Percentiles rank a stretch among this genome's conserved stretches.
Evolutionary conservation across 2,113 vertebrate species (phyloP).

Genomic region (Bos taurus): DNA sequence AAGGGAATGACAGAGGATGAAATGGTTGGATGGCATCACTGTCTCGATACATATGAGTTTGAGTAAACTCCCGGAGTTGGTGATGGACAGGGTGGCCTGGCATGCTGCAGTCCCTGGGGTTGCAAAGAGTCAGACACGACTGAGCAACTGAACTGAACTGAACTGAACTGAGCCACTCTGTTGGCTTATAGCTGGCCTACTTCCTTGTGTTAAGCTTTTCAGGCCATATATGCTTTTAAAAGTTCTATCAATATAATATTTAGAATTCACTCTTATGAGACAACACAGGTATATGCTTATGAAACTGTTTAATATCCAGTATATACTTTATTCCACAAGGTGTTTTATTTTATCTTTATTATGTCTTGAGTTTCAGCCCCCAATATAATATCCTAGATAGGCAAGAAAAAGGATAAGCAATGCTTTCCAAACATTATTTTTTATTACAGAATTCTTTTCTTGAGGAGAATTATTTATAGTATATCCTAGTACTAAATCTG

Average conservation of each 20-base stretch:
- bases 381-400: not conserved
- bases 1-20: not conserved
- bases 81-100: not conserved
- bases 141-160: not conserved
- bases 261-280: not conserved
- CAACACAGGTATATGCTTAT: not conserved
- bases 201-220: not conserved
- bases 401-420: not conserved
- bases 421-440: not conserved
- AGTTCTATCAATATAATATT: not conserved
- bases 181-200: not conserved
- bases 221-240: not conserved
- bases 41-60: not conserved
- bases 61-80: not conserved
- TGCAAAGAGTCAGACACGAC: fast-evolving
- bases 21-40: not conserved
- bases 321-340: not conserved
- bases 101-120: not conserved
- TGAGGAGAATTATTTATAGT: not conserved
- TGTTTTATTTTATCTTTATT: not conserved
- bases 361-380: not conserved
- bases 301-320: not conserved
- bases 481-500: not conserved
- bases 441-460: not conserved
- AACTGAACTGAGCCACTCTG: not conserved